A percentile compares a stretch with the other conserved stretches of the same genome.
Conservation (phyloP, 2,888 invertebrate species). For the Merodon equestris region DNA sequence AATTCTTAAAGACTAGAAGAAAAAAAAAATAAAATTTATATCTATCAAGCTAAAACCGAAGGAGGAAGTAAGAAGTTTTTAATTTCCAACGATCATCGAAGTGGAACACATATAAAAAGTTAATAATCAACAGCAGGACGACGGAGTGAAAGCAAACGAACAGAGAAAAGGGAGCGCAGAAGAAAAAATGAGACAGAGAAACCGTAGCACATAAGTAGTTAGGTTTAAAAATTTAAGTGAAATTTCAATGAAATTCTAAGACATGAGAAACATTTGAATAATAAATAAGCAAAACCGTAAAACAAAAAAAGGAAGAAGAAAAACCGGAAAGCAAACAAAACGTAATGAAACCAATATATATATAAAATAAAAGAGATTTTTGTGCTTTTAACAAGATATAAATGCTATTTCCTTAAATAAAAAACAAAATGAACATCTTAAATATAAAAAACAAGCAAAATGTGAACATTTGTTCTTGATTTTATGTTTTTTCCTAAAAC, state of each 20-base stretch:
- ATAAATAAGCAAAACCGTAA: conserved; percentile 37
- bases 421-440: conserved; percentile 67
- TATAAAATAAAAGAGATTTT: conserved; percentile 60
- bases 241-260: conserved; percentile 68
- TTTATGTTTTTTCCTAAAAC: too few relatives aligned
- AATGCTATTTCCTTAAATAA: conserved; percentile 70
- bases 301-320: too few relatives aligned
- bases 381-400: conserved; percentile 71
- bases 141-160: conserved; percentile 37
- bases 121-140: conserved; percentile 15
- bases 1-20: conserved; percentile 56
- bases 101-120: conserved; percentile 45
- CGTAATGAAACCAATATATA: conserved; percentile 69
- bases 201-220: conserved; percentile 68
- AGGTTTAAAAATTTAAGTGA: conserved; percentile 70
- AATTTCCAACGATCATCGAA: conserved; percentile 64
- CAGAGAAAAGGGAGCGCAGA: conserved; percentile 43
- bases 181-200: conserved; percentile 33
- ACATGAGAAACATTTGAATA: conserved; percentile 57
- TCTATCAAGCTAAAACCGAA: conserved; percentile 34
- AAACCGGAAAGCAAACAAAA: conserved; percentile 43
- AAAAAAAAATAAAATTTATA: conserved; percentile 41
- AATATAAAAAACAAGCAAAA: too few relatives aligned
- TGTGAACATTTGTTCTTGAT: too few relatives aligned
- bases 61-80: conserved; percentile 19